Conservation (phyloP, 1,140 invertebrate genomes). For the Trinorchestia longiramus region DNA sequence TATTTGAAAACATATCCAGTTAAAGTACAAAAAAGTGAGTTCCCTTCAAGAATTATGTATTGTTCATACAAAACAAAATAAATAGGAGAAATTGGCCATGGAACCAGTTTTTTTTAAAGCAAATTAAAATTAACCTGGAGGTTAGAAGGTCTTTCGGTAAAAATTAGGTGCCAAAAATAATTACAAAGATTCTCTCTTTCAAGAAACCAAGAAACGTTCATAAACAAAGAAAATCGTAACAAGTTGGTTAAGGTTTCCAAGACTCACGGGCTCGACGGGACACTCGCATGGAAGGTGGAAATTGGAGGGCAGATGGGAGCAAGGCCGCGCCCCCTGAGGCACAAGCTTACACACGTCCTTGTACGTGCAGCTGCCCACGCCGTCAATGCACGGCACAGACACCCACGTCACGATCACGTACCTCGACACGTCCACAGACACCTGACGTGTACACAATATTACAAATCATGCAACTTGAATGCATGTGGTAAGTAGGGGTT, state of each 20-base stretch:
- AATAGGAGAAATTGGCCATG: no score
- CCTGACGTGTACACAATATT: not conserved
- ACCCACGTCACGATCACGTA: not conserved
- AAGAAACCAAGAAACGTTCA: not conserved
- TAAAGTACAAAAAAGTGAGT: no score
- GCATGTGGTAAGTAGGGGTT: not conserved
- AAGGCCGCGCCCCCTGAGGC: not conserved
- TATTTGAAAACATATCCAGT: no score
- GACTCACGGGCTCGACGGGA: not conserved
- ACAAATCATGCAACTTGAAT: not conserved
- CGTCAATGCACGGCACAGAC: constrained; percentile 11
- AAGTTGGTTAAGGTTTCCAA: not conserved
- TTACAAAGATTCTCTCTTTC: not conserved
- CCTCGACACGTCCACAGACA: not conserved
- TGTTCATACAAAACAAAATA: no score
- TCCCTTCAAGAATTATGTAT: no score
- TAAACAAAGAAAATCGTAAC: not conserved
- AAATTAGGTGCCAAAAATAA: no score
- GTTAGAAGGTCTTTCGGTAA: no score
- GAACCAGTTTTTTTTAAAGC: no score
- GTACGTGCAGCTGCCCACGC: constrained; percentile 40
- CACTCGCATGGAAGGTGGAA: not conserved
- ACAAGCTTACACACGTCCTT: not conserved
- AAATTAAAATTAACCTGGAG: no score
- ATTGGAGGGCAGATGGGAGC: not conserved